Conservation (phyloP, 2,113 vertebrate species). For the Toxotes jaculatrix region DNA sequence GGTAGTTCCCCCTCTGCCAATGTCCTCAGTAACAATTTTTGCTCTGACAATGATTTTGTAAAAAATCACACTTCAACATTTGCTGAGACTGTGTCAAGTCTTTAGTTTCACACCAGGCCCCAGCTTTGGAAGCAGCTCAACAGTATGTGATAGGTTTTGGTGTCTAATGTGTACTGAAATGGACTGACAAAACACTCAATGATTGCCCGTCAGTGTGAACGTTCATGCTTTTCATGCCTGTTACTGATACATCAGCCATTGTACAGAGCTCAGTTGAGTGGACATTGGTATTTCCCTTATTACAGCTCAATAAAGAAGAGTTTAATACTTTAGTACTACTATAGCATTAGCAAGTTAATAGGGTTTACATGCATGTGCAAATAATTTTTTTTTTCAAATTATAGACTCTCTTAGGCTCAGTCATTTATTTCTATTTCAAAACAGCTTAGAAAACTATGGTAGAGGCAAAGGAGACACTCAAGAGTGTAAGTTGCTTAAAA, state of each 20-base stretch:
- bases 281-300: not conserved
- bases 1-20: not conserved
- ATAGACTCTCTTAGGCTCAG: not conserved
- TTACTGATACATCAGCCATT: not conserved
- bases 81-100: slow-evolving; percentile 53
- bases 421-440: not conserved
- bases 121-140: slow-evolving; percentile 31
- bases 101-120: slow-evolving; percentile 57
- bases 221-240: not conserved
- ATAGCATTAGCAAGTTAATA: not conserved
- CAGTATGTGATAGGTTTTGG: slow-evolving; percentile 35
- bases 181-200: not conserved
- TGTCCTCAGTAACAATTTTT: slow-evolving; percentile 31
- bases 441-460: too few species aligned
- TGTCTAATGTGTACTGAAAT: slow-evolving; percentile 6
- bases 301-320: not conserved
- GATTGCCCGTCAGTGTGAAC: not conserved
- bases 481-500: too few species aligned
- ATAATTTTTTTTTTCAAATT: not conserved
- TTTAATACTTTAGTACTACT: not conserved
- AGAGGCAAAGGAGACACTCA: too few species aligned
- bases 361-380: not conserved
- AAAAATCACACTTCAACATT: slow-evolving; percentile 58
- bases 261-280: not conserved
- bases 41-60: slow-evolving; percentile 29